These are phyloP conservation scores for Phycodurus eques DNA, from an alignment of 2,113 vertebrate genomes.

Conservation along the genomic window DNA sequence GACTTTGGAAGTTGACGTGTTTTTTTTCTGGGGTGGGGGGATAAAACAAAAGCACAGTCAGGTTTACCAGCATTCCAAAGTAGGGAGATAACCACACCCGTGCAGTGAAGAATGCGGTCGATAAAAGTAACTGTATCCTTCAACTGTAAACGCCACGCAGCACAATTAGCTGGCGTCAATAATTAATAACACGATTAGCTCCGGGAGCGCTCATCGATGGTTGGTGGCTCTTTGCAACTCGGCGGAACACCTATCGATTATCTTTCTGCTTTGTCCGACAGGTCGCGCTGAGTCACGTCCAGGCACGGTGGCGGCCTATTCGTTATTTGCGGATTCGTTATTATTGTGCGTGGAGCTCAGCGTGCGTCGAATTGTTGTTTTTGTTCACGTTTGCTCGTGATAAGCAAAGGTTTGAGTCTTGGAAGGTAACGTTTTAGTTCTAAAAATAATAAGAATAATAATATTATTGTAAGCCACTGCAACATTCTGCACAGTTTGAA, in stretches of 20 bases:
- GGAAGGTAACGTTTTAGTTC: too few species aligned
- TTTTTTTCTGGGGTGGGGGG: not conserved
- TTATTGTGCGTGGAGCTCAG: too few species aligned
- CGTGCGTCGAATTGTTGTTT: too few species aligned
- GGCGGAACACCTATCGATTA: conserved; percentile 52
- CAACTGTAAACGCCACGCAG: not conserved
- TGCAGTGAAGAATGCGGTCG: not conserved
- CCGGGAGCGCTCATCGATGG: conserved; percentile 30
- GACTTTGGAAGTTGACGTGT: not conserved
- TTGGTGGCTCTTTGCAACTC: conserved; percentile 34
- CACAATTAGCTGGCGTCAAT: conserved; percentile 37
- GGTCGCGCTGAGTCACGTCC: conserved; percentile 37
- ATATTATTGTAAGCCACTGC: too few species aligned
- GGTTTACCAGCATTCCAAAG: too few species aligned
- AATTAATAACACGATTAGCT: conserved; percentile 67
- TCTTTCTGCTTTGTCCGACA: not conserved
- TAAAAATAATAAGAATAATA: too few species aligned
- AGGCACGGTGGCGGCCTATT: not conserved
- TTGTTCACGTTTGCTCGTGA: too few species aligned
- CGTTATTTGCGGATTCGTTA: not conserved
- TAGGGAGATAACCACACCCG: too few species aligned
- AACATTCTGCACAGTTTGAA: too few species aligned
- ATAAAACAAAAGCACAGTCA: not conserved
- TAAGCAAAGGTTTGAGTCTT: too few species aligned
- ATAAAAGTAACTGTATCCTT: not conserved